A percentile compares a stretch with the other conserved stretches of the same genome.
Evolutionary conservation across 2,797 vertebrate species (phyloP).

Genomic region (Eulemur mongoz): DNA sequence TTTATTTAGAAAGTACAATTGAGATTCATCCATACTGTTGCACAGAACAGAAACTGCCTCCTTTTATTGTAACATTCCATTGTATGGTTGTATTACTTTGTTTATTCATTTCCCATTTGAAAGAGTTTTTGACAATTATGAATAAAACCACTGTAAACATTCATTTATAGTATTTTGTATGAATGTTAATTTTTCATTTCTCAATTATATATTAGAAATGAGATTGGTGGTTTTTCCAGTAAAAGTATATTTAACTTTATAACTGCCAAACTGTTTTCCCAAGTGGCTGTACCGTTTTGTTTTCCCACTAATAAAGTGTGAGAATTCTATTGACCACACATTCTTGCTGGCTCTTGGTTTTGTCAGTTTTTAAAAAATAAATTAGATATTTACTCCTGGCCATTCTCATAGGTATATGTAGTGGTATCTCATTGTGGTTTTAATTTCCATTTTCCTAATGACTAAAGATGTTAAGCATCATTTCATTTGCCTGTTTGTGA

Average conservation of each 20-base stretch:
- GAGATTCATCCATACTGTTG: background rate
- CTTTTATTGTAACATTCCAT: background rate
- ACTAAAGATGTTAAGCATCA: background rate
- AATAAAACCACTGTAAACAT: background rate
- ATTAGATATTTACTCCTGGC: background rate
- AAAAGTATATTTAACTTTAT: background rate
- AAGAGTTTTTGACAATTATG: background rate
- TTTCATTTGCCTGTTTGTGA: background rate
- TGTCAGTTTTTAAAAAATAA: background rate
- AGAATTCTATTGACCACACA: background rate
- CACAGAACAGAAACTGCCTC: background rate
- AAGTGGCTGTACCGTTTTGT: background rate
- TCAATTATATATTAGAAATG: background rate
- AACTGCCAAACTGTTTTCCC: background rate
- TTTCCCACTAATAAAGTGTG: background rate
- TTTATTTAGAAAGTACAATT: background rate
- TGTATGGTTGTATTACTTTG: background rate
- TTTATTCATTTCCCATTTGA: background rate
- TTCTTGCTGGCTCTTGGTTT: background rate
- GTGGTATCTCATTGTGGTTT: background rate
- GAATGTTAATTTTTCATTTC: background rate
- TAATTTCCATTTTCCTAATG: background rate
- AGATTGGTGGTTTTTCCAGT: background rate
- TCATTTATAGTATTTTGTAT: background rate
- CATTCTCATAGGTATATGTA: background rate